Evolutionary conservation across 2,797 vertebrate genomes (phyloP).

Genomic region (Trematomus bernacchii): DNA sequence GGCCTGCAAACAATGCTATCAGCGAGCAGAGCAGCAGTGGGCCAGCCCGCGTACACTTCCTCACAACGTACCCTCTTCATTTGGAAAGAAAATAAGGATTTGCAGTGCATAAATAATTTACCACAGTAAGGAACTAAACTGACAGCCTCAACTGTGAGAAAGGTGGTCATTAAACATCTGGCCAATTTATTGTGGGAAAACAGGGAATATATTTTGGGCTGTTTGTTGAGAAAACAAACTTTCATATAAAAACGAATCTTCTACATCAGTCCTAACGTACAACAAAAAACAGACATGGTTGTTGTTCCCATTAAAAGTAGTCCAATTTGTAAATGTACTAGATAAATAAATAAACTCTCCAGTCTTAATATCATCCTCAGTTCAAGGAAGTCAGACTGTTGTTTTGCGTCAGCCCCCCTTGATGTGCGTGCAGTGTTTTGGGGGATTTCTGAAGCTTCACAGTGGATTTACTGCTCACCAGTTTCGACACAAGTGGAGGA

Average conservation of each 20-base stretch:
- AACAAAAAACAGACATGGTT: constrained; percentile 13
- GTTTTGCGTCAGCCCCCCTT: constrained; percentile 23
- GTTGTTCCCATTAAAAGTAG: background rate
- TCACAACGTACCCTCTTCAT: background rate
- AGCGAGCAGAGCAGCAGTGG: constrained; percentile 12
- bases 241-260: background rate
- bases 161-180: background rate
- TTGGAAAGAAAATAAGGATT: background rate
- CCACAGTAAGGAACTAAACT: background rate
- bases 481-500: background rate
- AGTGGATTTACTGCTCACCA: constrained; percentile 15
- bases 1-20: constrained; percentile 37
- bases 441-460: constrained; percentile 23
- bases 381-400: constrained; percentile 31
- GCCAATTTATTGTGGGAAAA: background rate
- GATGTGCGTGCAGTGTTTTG: constrained; percentile 27
- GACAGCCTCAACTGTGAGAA: background rate
- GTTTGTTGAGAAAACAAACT: background rate
- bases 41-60: background rate
- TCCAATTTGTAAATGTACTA: constrained; percentile 7
- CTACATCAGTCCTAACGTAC: background rate
- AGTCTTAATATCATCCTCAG: constrained; percentile 7
- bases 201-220: background rate
- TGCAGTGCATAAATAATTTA: background rate
- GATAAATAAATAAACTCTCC: constrained; percentile 1